Evolutionary conservation across 2,797 vertebrate genomes (phyloP).

Genomic region (Manis crassicaudata): DNA sequence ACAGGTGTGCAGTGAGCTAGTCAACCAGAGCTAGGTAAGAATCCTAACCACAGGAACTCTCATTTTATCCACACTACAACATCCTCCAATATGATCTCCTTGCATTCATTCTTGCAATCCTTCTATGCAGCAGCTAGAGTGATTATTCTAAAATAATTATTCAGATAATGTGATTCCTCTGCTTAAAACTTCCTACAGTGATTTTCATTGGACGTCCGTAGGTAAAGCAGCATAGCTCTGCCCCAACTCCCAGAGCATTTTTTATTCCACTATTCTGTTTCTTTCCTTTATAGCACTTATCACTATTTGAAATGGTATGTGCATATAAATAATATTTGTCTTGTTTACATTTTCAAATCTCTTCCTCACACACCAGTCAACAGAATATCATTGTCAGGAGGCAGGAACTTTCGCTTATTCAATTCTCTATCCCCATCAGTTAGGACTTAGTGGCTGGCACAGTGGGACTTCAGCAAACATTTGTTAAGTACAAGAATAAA

Average conservation of each 20-base stretch:
- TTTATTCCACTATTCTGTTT: background rate
- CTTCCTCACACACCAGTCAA: background rate
- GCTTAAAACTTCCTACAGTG: background rate
- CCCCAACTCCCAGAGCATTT: background rate
- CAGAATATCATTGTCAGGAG: background rate
- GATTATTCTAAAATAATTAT: conserved; percentile 25
- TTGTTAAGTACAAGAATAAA: background rate
- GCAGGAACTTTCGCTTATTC: background rate
- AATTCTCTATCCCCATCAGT: background rate
- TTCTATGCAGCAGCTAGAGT: background rate
- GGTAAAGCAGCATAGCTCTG: background rate
- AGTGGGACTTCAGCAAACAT: background rate
- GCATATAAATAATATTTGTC: background rate
- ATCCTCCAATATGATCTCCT: background rate
- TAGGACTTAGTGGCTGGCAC: background rate
- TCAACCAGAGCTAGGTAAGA: no score
- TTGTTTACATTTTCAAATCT: conserved; percentile 16
- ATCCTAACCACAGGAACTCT: no score
- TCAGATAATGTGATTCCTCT: background rate
- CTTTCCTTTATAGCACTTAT: background rate
- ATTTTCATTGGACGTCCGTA: background rate
- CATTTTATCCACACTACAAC: background rate
- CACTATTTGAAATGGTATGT: background rate
- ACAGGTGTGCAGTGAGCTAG: no score
- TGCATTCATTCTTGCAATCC: background rate